Conservation (phyloP, 92 coral and sea anemone species). For the Virgularia gustaviana region DNA sequence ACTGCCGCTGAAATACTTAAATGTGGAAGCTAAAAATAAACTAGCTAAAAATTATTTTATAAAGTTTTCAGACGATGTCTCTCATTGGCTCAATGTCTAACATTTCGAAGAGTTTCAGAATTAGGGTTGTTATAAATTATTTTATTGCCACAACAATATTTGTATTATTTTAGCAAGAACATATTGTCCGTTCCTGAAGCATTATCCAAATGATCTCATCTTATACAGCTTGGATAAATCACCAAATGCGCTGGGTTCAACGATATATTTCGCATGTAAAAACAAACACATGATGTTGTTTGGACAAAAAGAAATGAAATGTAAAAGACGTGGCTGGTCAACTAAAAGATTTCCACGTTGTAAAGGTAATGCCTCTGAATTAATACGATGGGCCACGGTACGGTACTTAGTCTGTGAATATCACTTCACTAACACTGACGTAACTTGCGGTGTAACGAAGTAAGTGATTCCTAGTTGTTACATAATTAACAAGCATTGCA, state of each 20-base stretch:
- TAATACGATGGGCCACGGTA: not conserved
- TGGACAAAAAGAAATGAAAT: not conserved
- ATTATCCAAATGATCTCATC: not conserved
- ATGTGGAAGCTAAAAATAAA: too few species aligned
- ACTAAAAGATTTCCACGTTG: not conserved
- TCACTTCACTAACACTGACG: not conserved
- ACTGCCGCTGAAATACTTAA: too few species aligned
- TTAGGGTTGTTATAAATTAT: not conserved
- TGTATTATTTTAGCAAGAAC: not conserved
- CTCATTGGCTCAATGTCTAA: not conserved
- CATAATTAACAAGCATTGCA: not conserved
- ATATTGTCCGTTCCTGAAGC: not conserved
- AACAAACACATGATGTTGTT: not conserved
- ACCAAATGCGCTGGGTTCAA: not conserved
- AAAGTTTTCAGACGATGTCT: too few species aligned
- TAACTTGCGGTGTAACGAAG: not conserved
- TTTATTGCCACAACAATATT: not conserved
- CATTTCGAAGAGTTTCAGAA: not conserved
- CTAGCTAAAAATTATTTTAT: too few species aligned
- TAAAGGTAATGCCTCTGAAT: not conserved
- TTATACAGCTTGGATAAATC: not conserved
- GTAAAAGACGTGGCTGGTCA: constrained; percentile 6
- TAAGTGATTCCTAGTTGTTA: too few species aligned
- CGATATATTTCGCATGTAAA: constrained; percentile 2
- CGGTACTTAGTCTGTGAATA: too few species aligned